These are phyloP conservation scores for Panthera tigris DNA, from an alignment of 2,113 vertebrate species.

Conservation along the genomic window DNA sequence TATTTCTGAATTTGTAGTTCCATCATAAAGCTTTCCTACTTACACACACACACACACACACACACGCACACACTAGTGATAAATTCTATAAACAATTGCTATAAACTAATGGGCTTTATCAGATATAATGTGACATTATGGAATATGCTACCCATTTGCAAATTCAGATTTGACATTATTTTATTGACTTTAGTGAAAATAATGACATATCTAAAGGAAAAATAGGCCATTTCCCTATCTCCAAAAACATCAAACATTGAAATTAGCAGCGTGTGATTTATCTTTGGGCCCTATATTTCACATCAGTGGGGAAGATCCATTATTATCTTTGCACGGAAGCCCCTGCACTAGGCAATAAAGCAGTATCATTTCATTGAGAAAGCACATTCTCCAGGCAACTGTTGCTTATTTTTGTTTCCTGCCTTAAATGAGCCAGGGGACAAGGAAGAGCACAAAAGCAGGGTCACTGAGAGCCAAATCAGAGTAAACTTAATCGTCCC, in stretches of 20 bases:
- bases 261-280: slow-evolving; percentile 65
- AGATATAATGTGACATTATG: slow-evolving; percentile 21
- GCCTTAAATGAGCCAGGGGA: slow-evolving; percentile 66
- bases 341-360: not conserved
- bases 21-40: not conserved
- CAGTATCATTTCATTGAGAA: slow-evolving; percentile 65
- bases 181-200: slow-evolving; percentile 73
- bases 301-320: slow-evolving; percentile 23
- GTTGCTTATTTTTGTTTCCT: slow-evolving; percentile 66
- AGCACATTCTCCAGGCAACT: slow-evolving; percentile 49
- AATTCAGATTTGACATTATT: slow-evolving; percentile 56
- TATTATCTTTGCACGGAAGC: slow-evolving; percentile 60
- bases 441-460: slow-evolving; percentile 38
- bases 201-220: slow-evolving; percentile 69
- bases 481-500: slow-evolving; percentile 41
- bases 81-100: slow-evolving; percentile 54
- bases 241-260: slow-evolving; percentile 62
- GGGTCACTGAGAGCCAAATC: slow-evolving; percentile 27
- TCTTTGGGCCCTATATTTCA: not conserved
- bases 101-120: slow-evolving; percentile 53
- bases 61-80: not conserved
- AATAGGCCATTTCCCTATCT: slow-evolving; percentile 55
- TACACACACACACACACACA: not conserved
- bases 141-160: slow-evolving; percentile 60
- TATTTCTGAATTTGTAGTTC: slow-evolving; percentile 12